A percentile compares a stretch with the other conserved stretches of the same genome.
Conservation (phyloP, 2,113 vertebrate species). For the Petroica traversi region DNA sequence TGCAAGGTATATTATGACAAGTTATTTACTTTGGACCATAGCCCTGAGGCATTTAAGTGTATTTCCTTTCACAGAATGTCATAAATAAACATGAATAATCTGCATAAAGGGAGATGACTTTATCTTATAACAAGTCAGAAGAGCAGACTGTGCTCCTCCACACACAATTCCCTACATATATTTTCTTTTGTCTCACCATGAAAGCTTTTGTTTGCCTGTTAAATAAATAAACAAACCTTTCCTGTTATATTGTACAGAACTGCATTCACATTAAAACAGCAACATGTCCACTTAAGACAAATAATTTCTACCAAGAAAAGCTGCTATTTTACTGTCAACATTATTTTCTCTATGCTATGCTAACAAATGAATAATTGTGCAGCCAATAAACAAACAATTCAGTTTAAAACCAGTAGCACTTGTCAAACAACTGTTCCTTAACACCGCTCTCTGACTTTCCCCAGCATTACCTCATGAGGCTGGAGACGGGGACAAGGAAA, state of each 20-base stretch:
- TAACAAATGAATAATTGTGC: not conserved
- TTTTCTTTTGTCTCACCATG: not conserved
- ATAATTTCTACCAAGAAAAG: not conserved
- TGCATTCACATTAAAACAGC: not conserved
- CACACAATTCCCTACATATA: not conserved
- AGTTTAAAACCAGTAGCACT: slow-evolving; percentile 50
- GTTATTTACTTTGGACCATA: slow-evolving; percentile 52
- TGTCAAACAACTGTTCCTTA: slow-evolving; percentile 39
- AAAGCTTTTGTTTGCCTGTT: not conserved
- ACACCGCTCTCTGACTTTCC: not conserved
- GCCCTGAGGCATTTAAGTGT: slow-evolving; percentile 17
- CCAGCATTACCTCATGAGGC: slow-evolving; percentile 35
- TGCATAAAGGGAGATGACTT: slow-evolving; percentile 58
- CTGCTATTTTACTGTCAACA: not conserved
- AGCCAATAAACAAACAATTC: slow-evolving; percentile 8
- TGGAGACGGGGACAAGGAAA: not conserved
- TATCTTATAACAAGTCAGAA: slow-evolving; percentile 19
- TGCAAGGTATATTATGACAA: slow-evolving; percentile 68
- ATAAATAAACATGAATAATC: slow-evolving; percentile 61
- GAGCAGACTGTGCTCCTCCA: not conserved
- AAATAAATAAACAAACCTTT: not conserved
- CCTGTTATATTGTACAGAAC: not conserved
- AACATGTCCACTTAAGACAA: not conserved
- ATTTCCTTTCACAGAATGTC: slow-evolving; percentile 19
- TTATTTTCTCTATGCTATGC: not conserved